phyloP scores from a whole-genome alignment of 1,140 invertebrate genomes.

The Armadillidium nasatum region DNA sequence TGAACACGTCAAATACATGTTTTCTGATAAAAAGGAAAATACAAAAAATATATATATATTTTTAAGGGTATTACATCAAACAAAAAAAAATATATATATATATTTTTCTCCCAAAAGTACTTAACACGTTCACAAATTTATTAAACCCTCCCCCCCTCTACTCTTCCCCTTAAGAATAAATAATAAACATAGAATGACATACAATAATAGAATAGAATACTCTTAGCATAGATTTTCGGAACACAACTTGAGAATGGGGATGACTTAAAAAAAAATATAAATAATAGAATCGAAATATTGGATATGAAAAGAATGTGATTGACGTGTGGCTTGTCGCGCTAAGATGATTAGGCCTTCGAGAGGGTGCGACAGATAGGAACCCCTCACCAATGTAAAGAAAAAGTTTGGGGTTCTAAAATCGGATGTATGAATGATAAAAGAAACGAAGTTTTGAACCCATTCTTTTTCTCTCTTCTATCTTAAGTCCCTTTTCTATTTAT shows the following conservation, averaged over 20 bases:
- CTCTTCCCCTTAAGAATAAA: too few relatives aligned
- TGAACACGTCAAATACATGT: background rate
- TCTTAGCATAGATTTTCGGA: too few relatives aligned
- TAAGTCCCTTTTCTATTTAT: too few relatives aligned
- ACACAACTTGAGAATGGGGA: too few relatives aligned
- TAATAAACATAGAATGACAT: too few relatives aligned
- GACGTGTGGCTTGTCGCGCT: conserved; percentile 5
- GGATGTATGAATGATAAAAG: conserved; percentile 10
- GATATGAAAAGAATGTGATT: conserved; percentile 13
- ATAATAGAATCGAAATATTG: background rate
- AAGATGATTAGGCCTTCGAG: conserved; percentile 7
- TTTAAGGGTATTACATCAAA: too few relatives aligned
- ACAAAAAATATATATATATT: too few relatives aligned
- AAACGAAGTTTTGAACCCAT: background rate
- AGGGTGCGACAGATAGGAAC: background rate
- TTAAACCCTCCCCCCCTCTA: background rate
- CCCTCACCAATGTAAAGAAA: background rate
- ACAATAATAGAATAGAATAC: too few relatives aligned
- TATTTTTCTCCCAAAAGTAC: too few relatives aligned
- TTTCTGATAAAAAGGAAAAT: background rate
- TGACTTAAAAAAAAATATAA: background rate
- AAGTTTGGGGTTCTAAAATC: background rate
- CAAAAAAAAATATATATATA: too few relatives aligned
- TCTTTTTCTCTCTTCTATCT: too few relatives aligned
- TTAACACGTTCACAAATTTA: too few relatives aligned